phyloP scores from a whole-genome alignment of 2,113 vertebrate genomes.

The Ptilonorhynchus violaceus region DNA sequence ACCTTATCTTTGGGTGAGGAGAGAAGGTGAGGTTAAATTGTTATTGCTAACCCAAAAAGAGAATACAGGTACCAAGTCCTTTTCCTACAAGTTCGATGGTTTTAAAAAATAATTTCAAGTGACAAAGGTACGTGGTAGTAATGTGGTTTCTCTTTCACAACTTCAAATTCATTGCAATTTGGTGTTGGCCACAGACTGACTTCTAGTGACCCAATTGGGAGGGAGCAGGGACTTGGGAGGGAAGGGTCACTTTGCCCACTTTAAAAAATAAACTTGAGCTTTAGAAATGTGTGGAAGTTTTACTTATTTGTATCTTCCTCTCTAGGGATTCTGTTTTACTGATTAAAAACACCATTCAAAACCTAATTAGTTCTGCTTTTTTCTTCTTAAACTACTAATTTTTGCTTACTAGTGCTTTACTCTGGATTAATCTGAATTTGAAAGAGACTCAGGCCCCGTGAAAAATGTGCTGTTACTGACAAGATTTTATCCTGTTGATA shows the following conservation, averaged over 20 bases:
- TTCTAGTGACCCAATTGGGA: background rate
- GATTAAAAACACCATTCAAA: background rate
- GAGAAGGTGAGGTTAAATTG: background rate
- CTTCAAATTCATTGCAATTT: background rate
- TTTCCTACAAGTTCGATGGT: background rate
- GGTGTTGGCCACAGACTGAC: background rate
- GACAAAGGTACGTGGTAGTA: background rate
- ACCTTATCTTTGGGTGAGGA: background rate
- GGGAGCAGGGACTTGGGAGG: background rate
- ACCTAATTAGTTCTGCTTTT: background rate
- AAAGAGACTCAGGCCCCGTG: background rate
- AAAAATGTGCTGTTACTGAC: background rate
- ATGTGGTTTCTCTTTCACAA: background rate
- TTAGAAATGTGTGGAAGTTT: background rate
- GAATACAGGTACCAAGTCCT: background rate
- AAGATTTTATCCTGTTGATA: background rate
- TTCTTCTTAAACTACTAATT: background rate
- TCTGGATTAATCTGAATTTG: background rate
- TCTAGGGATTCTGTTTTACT: background rate
- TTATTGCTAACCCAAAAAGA: background rate
- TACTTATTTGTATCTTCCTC: background rate
- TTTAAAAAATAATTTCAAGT: background rate
- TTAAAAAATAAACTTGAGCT: background rate
- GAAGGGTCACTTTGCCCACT: background rate
- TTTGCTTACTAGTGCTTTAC: background rate